Evolutionary conservation across 2,888 invertebrate species (phyloP), one percentile per base, ranked within the genome.

Genomic region (Drosophila mimica): DNA sequence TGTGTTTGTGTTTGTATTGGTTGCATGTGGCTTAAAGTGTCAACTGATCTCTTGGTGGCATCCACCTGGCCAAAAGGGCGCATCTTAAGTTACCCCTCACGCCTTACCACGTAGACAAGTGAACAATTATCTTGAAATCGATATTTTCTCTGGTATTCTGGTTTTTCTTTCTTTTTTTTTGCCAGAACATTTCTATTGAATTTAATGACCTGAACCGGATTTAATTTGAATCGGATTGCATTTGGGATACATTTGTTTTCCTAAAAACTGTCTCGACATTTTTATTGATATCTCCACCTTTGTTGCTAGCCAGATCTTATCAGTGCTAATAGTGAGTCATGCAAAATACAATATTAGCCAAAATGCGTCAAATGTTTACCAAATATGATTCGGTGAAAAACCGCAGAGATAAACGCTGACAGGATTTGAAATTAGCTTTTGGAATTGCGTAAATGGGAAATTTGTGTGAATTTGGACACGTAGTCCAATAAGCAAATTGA

Each of bases 161-260:
- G 4, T 13, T 46, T 20, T 6, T 40, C n/a, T n/a, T 61, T 59
- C 66, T 46, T 65, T 48, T 56, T 51, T 70, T 77, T 71, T 61
- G 62, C 71, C 30, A 60, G 63, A 80, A 87, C 74, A 77, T 76
- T 84, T 86, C 88, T 89, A 88, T 87, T 84, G 85, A 87, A 89
- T 68, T 74, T 63, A 52, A 53, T 58, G 49, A n/a, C 53, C 9
- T 61, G 63, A 63, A 67, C 75, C 74, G 76, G 65, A 74, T 68
- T 74, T 75, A 59, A 62, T 59, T 60, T 66, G 48, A 68, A 58
- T 66, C 73, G 56, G 51, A 65, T 70, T 73, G 53, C 59, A 61
- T 63, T 79, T 49, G 58, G 71, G 40, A 57, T 57, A 65, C 68
- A 80, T 82, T 76, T 80, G 60, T 76, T 74, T 70, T 59, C 63